These are phyloP conservation scores for Leptonema lineaticorne DNA, from an alignment of 1,140 invertebrate genomes.

Conservation along the genomic window DNA sequence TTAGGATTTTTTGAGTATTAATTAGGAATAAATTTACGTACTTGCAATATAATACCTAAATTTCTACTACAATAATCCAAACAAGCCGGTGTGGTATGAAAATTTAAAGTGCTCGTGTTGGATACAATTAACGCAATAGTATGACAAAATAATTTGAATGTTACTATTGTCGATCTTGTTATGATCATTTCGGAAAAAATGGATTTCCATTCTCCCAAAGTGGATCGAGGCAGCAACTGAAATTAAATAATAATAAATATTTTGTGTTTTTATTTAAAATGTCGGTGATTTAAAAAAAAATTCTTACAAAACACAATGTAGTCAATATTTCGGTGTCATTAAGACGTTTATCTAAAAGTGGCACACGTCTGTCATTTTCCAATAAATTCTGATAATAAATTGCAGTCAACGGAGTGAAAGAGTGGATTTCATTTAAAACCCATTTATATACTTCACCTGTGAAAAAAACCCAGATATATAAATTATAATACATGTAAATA, in stretches of 20 bases:
- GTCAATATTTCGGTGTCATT: not conserved
- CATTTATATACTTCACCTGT: slow-evolving; percentile 30
- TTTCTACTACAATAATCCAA: slow-evolving; percentile 35
- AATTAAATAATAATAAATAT: too few species aligned
- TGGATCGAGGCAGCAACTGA: slow-evolving; percentile 35
- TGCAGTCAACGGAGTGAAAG: slow-evolving; percentile 31
- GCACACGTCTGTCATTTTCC: too few species aligned
- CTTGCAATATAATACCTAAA: slow-evolving; percentile 25
- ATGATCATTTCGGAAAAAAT: slow-evolving; percentile 14
- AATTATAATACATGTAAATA: too few species aligned
- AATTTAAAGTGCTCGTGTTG: slow-evolving; percentile 8
- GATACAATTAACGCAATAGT: slow-evolving; percentile 23
- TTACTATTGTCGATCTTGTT: not conserved
- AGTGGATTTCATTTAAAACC: slow-evolving; percentile 20
- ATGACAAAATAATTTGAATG: slow-evolving; percentile 18
- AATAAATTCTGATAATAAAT: slow-evolving; percentile 30
- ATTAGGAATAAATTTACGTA: too few species aligned
- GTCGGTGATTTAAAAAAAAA: too few species aligned
- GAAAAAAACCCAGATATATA: too few species aligned
- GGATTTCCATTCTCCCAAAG: slow-evolving; percentile 26
- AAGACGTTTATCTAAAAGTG: too few species aligned
- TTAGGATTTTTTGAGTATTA: not conserved
- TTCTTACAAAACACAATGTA: not conserved
- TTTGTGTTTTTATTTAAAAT: too few species aligned
- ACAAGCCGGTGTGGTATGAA: slow-evolving; percentile 24